A percentile compares a stretch with the other conserved stretches of the same genome.
Evolutionary conservation across 2,113 vertebrate species (phyloP).

Genomic region (Malurus cyaneus): DNA sequence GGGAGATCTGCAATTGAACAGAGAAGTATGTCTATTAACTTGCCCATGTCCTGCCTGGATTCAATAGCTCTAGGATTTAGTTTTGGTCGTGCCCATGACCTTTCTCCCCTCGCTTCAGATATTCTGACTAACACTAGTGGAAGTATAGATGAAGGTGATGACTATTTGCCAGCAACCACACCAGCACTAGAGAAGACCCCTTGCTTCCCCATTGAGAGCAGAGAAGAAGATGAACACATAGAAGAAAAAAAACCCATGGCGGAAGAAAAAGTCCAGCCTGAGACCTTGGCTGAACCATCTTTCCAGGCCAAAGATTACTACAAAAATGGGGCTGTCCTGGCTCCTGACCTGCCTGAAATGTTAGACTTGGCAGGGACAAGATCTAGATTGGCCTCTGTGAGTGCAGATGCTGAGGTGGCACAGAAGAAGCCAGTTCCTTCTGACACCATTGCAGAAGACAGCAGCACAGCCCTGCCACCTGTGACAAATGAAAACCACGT

Average conservation of each 20-base stretch:
- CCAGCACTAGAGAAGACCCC: constrained; percentile 86
- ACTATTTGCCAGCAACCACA: constrained; percentile 92
- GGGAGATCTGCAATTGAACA: constrained; percentile 93
- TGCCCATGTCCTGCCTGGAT: constrained; percentile 90
- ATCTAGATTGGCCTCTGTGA: constrained; percentile 88
- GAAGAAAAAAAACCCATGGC: constrained; percentile 55
- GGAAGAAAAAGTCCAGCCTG: constrained; percentile 74
- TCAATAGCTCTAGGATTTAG: constrained; percentile 86
- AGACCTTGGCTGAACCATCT: constrained; percentile 80
- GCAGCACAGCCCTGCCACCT: constrained; percentile 74
- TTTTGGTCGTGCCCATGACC: constrained; percentile 85
- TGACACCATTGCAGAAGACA: constrained; percentile 77
- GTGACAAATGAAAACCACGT: constrained; percentile 82
- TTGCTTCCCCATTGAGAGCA: constrained; percentile 80
- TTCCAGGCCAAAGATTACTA: constrained; percentile 80
- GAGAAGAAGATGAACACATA: constrained; percentile 62
- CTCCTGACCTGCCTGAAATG: constrained; percentile 96
- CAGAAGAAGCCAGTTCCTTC: constrained; percentile 82
- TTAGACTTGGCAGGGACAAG: constrained; percentile 90
- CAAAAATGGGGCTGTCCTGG: constrained; percentile 90
- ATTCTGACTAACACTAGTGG: constrained; percentile 95
- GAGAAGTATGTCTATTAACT: constrained; percentile 96
- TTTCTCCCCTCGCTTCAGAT: constrained; percentile 94
- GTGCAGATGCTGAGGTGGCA: constrained; percentile 81
- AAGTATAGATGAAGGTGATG: constrained; percentile 92